phyloP scores from a whole-genome alignment of 2,797 vertebrate genomes.

The Phaenicophaeus curvirostris region DNA sequence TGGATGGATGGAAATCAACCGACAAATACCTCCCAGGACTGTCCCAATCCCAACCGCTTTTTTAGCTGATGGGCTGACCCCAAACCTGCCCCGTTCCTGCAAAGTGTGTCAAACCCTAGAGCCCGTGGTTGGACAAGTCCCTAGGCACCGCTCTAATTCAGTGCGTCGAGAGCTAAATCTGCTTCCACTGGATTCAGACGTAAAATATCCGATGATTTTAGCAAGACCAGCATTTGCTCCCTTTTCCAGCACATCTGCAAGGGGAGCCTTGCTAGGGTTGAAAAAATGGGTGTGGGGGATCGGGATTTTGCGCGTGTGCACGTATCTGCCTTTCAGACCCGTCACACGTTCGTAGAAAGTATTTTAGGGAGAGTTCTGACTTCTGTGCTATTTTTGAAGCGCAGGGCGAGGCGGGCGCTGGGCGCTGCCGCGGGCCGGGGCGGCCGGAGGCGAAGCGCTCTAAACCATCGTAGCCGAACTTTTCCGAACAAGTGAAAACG shows the following conservation, averaged over 20 bases:
- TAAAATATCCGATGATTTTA: neutral
- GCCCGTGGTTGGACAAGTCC: fast-evolving
- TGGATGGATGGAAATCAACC: neutral
- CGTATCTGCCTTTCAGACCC: neutral
- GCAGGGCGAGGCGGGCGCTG: conserved; percentile 49
- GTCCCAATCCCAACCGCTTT: neutral
- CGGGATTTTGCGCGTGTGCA: fast-evolving
- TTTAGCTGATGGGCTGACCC: neutral
- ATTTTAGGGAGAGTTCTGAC: conserved; percentile 62
- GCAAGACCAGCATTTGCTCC: neutral
- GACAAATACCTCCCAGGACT: neutral
- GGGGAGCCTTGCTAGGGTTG: neutral
- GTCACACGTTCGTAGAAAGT: neutral
- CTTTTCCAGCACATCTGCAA: neutral
- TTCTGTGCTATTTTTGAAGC: conserved; percentile 45
- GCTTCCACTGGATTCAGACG: neutral
- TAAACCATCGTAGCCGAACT: neutral
- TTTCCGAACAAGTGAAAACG: conserved; percentile 4
- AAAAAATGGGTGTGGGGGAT: neutral
- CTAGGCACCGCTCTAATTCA: neutral
- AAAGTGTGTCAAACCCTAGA: neutral
- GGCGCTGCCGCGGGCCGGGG: conserved; percentile 34
- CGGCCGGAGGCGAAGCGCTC: neutral
- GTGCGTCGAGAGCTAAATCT: neutral
- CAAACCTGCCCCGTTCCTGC: neutral